Evolutionary conservation across 1,140 invertebrate species (phyloP).

Genomic region (Drosophila willistoni): DNA sequence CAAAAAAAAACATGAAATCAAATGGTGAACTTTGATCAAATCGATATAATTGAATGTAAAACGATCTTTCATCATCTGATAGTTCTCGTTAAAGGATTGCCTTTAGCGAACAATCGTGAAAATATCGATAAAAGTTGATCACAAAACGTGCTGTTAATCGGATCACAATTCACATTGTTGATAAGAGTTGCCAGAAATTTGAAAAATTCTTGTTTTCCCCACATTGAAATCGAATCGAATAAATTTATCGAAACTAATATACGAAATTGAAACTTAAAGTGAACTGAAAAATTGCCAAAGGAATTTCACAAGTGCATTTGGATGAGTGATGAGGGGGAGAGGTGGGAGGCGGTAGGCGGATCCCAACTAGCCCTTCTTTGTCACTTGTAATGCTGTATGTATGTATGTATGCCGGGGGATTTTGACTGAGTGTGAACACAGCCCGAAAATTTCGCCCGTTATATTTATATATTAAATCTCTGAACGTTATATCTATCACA

Average conservation of each 20-base stretch:
- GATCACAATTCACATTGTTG: not conserved
- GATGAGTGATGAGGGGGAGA: too few species aligned
- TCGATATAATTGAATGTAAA: too few species aligned
- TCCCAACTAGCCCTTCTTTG: not conserved
- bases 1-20: conserved; percentile 22
- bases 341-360: not conserved
- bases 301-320: too few species aligned
- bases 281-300: too few species aligned
- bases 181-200: not conserved
- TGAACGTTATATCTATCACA: conserved; percentile 13
- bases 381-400: not conserved
- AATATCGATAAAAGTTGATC: too few species aligned
- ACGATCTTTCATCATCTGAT: too few species aligned
- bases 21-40: not conserved
- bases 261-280: not conserved
- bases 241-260: not conserved
- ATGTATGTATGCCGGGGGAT: not conserved
- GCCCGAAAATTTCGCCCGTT: not conserved
- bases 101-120: too few species aligned
- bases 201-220: not conserved
- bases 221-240: not conserved
- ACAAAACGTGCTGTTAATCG: too few species aligned
- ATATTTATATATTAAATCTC: not conserved
- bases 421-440: conserved; percentile 5
- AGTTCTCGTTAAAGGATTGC: too few species aligned